Evolutionary conservation across 2,888 invertebrate genomes (phyloP), one percentile per base, ranked within the genome.

Genomic region (Pandemis heparana): DNA sequence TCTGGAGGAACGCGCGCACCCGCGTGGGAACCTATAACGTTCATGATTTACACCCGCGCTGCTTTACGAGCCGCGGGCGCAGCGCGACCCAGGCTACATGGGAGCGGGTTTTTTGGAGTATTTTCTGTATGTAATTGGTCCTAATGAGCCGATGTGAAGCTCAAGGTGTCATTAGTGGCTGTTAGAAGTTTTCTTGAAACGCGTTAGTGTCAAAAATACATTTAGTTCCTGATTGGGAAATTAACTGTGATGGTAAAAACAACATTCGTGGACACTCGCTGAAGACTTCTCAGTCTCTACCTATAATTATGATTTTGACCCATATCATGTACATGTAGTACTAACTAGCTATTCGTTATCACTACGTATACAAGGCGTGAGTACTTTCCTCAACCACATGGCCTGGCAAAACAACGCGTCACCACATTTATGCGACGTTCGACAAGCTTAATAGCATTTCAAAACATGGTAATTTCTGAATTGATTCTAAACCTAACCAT

Each of bases 1-100:
- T 92, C 91, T 86, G 89, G 85, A 80, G 85, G 87, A 85, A 80
- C 85, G 85, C 85, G 84, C 84, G 87, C 83, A 83, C 83, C 85
- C 83, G 89, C 94, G 94, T 94, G 94, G 93, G 94, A 93, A 92
- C 90, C 83, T 80, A 83, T 85, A 83, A 82, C 87, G 77, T 82
- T 81, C 87, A 80, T 87, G 86, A 89, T 87, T 88, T 90, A 91
- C 89, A 85, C 86, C 85, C 82, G 80, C 77, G 78, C 32, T n/a
- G 62, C 14, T 60, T 60, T 60, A 60, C 38, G 60, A 56, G 60
- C 60, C 9, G 60, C 38, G 38, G 38, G 71, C 60, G 46, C 65
- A 71, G 65, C 65, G 71, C 71, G 60, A 60, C 39, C 71, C 39
- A 39, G 14, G 48, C 66, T 65, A 65, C 23, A 65, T 56, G 65